These are phyloP conservation scores for Elysia crispata DNA, from an alignment of 2,888 invertebrate genomes.

Conservation along the genomic window DNA sequence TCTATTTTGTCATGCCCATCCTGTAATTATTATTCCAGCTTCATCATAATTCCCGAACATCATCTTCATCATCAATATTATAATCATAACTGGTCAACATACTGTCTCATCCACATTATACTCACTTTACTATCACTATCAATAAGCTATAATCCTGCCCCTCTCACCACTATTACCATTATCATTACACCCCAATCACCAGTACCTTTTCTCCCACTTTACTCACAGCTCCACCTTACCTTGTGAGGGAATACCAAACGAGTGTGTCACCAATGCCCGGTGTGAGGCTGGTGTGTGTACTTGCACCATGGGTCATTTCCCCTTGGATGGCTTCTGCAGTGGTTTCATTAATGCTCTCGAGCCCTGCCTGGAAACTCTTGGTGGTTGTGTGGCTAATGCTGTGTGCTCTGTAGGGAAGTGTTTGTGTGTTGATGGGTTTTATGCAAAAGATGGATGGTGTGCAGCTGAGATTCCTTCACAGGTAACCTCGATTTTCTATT, in stretches of 20 bases:
- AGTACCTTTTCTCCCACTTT: no score
- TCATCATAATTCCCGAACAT: no score
- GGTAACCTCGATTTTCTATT: neutral
- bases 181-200: no score
- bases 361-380: conserved; percentile 36
- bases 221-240: neutral
- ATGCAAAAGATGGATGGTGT: conserved; percentile 44
- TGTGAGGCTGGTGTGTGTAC: conserved; percentile 36
- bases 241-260: neutral
- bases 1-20: no score
- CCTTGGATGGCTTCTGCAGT: conserved; percentile 42
- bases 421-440: conserved; percentile 47
- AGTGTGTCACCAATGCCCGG: conserved; percentile 34
- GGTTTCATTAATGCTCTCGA: conserved; percentile 27
- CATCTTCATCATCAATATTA: no score
- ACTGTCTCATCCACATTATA: no score
- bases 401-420: conserved; percentile 34
- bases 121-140: no score
- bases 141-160: no score
- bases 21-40: no score
- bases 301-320: conserved; percentile 42
- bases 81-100: no score
- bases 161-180: no score
- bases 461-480: conserved; percentile 33
- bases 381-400: conserved; percentile 49